Conservation (phyloP, 2,888 invertebrate species). For the Epicampocera succincta region DNA sequence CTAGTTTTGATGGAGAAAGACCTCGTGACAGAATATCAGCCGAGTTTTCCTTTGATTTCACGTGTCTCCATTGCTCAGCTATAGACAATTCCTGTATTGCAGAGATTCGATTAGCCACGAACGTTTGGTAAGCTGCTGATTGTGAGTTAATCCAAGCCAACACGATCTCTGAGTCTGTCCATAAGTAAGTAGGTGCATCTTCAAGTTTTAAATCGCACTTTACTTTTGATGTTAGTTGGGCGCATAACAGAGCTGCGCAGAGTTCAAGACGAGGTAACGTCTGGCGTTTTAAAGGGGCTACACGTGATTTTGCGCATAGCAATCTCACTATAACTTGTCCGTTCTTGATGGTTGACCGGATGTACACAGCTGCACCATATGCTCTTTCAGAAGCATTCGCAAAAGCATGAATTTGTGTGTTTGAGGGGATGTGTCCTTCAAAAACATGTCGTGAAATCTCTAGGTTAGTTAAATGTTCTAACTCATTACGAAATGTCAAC, state of each 20-base stretch:
- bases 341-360: not conserved
- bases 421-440: not conserved
- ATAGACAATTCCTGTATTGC: slow-evolving; percentile 12
- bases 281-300: not conserved
- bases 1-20: not conserved
- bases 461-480: not conserved
- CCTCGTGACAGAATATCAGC: not conserved
- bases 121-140: slow-evolving; percentile 10
- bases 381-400: slow-evolving; percentile 8
- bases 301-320: not conserved
- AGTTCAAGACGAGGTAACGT: not conserved
- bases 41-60: not conserved
- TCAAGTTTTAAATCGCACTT: not conserved
- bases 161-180: slow-evolving; percentile 23
- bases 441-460: not conserved
- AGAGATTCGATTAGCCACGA: slow-evolving; percentile 16
- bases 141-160: slow-evolving; percentile 15
- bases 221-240: slow-evolving; percentile 2
- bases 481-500: not conserved
- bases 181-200: not conserved
- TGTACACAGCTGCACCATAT: not conserved
- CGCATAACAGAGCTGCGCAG: not conserved
- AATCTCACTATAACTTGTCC: not conserved
- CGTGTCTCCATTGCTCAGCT: not conserved
- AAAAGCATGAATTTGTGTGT: slow-evolving; percentile 6